Conservation (phyloP, 2,113 vertebrate species). For the Ariopsis seemanni region DNA sequence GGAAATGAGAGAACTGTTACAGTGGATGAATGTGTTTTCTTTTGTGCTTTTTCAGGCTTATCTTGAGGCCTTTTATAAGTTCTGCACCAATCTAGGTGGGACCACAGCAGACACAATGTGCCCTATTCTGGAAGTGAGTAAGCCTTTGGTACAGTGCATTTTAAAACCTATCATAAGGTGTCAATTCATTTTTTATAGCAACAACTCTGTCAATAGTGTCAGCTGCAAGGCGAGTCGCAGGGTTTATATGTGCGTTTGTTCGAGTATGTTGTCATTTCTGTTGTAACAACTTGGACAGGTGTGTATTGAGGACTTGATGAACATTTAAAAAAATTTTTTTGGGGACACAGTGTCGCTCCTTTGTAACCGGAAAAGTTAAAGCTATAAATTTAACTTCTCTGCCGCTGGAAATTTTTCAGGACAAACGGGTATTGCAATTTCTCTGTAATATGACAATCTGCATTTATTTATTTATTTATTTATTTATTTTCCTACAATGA, state of each 20-base stretch:
- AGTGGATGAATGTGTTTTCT: not conserved
- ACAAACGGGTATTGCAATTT: not conserved
- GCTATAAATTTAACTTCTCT: not conserved
- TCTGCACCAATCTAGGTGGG: slow-evolving; percentile 91
- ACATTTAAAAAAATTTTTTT: not conserved
- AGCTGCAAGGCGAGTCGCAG: not conserved
- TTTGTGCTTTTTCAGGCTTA: slow-evolving; percentile 79
- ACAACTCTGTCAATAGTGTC: not conserved
- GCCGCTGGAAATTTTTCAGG: not conserved
- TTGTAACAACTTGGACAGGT: not conserved
- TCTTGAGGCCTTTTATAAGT: slow-evolving; percentile 96
- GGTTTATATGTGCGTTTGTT: too few relatives aligned
- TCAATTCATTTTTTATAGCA: not conserved
- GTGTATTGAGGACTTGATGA: not conserved
- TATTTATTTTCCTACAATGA: too few relatives aligned
- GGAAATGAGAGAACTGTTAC: not conserved
- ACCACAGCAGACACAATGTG: slow-evolving; percentile 97
- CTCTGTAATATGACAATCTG: not conserved
- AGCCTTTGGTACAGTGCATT: not conserved
- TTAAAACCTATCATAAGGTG: not conserved
- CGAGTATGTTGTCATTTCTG: not conserved
- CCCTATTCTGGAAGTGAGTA: slow-evolving; percentile 90
- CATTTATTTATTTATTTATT: not conserved
- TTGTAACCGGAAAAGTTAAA: not conserved
- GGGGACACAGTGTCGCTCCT: not conserved